These are phyloP conservation scores for Battus philenor DNA, from an alignment of 1,140 invertebrate genomes.

Conservation along the genomic window DNA sequence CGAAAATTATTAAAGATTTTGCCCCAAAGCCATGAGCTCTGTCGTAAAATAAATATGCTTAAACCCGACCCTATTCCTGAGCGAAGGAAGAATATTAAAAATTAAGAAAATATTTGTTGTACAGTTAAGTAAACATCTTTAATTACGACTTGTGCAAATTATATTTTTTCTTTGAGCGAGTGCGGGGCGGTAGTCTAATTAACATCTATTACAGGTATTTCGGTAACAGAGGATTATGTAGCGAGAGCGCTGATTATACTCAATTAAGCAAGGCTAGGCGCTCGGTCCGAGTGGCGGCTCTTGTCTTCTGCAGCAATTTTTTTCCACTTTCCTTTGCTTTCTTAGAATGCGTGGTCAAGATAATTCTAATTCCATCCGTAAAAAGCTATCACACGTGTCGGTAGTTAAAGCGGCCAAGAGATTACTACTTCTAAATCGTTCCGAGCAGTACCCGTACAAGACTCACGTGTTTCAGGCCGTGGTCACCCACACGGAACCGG, in stretches of 20 bases:
- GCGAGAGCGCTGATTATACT: conserved; percentile 65
- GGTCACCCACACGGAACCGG: conserved; percentile 64
- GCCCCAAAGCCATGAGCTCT: conserved; percentile 42
- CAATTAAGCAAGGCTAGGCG: conserved; percentile 56
- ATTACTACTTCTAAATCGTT: too few species aligned
- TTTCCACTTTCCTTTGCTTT: too few species aligned
- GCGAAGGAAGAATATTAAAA: conserved; percentile 67
- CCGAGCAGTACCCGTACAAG: too few species aligned
- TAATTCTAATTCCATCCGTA: too few species aligned
- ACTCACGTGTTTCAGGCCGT: too few species aligned
- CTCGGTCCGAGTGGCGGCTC: conserved; percentile 19
- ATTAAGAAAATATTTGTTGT: conserved; percentile 74
- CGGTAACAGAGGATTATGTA: conserved; percentile 62
- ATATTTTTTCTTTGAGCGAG: conserved; percentile 64
- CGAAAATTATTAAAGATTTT: conserved; percentile 64
- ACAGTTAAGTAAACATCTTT: conserved; percentile 72
- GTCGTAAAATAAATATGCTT: conserved; percentile 68
- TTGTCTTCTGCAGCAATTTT: too few species aligned
- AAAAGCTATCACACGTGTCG: too few species aligned
- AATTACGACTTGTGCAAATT: conserved; percentile 74
- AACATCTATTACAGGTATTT: conserved; percentile 72
- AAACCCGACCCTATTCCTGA: conserved; percentile 55
- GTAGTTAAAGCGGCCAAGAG: too few species aligned
- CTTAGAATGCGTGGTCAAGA: too few species aligned
- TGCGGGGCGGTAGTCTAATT: conserved; percentile 60